Evolutionary conservation across 2,888 invertebrate genomes (phyloP), one percentile per base, ranked within the genome.

Genomic region (Crocallis elinguaria): DNA sequence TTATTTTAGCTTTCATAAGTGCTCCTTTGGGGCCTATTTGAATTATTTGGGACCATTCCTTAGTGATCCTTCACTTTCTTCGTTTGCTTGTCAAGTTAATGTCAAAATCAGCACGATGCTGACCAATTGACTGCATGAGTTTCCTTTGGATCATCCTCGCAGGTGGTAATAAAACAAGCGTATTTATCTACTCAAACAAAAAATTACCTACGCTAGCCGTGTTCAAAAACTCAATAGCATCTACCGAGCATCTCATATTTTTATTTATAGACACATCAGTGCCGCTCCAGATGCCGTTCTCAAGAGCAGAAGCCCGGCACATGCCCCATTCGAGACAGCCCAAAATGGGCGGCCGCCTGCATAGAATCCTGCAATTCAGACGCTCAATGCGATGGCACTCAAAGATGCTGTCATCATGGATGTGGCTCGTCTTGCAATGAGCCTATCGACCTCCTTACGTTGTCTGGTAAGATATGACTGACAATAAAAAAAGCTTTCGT

Each of bases 371-470:
- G 95, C 71, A 80, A 84, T 55, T 76, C 85, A n/a, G 96, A 96
- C 71, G 92, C 93, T 0, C 94, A 95, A 66, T 96, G 96, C 73
- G 93, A 93, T 7, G 94, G 93, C 57, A 92, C 93, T 0, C 92
- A 94, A 53, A 93, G 95, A 61, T 96, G 96, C 76, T 96, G 96
- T 68, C 89, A 88, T 27, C 93, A 94, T 57, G 85, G 90, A 16
- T 96, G 96, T 67, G 95, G 95, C 0, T 88, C 94, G 13, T 93
- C 94, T 14, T 96, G 96, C 75, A 94, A 94, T 71, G 92, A 93
- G 21, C 93, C 95, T 0, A 68, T 90, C 4, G 93, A 94, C 49
- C 81, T 95, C 51, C 74, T 93, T 63, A 86, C 90, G 64, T 70
- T 92, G 75, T 74, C 93, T 84, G 93, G 94, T 95, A 73, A 84